A percentile compares a stretch with the other conserved stretches of the same genome.
Conservation (phyloP, 2,113 vertebrate species). For the Tyto alba region DNA sequence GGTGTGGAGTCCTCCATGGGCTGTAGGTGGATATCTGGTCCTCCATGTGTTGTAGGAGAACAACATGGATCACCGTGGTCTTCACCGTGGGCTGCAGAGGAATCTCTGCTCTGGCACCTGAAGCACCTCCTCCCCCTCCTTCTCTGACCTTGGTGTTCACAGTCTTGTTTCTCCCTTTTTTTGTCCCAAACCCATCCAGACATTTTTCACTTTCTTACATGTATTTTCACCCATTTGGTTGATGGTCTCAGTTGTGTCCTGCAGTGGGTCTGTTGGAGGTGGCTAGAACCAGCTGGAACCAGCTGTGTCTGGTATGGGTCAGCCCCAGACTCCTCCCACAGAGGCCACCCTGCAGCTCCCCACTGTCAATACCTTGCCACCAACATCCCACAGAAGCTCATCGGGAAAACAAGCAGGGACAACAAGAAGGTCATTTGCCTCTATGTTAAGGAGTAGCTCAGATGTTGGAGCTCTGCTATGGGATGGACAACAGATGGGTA, state of each 20-base stretch:
- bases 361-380: not conserved
- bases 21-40: not conserved
- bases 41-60: not conserved
- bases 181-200: no score
- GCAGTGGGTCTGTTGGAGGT: not conserved
- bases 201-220: not conserved
- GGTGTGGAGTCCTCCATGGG: not conserved
- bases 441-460: not conserved
- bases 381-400: not conserved
- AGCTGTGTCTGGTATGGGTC: not conserved
- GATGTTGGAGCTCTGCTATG: not conserved
- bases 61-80: not conserved
- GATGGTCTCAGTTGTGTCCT: not conserved
- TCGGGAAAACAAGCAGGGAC: not conserved
- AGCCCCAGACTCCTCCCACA: not conserved
- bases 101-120: not conserved
- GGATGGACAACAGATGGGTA: not conserved
- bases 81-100: not conserved
- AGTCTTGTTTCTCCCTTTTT: not conserved
- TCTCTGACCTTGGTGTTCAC: not conserved
- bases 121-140: not conserved
- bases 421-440: not conserved
- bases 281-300: not conserved
- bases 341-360: not conserved
- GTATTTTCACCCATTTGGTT: not conserved